A percentile compares a stretch with the other conserved stretches of the same genome.
These are phyloP conservation scores for Phaenicophaeus curvirostris DNA, from an alignment of 2,797 vertebrate genomes.

Conservation along the genomic window DNA sequence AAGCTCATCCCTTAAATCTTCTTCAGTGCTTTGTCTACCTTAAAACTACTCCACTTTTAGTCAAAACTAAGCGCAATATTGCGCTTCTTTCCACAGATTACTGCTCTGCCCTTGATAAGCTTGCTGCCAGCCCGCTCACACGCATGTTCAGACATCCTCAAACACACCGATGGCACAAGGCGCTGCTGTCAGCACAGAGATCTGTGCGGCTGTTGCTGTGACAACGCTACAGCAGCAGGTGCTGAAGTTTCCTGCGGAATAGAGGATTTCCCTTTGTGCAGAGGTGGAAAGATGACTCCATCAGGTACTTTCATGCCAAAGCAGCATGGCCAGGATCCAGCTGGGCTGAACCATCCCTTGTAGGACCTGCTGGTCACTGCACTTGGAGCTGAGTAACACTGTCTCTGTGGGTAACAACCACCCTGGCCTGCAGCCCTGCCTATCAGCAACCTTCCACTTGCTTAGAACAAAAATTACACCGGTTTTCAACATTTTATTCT, in stretches of 20 bases:
- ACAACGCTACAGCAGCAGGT: background rate
- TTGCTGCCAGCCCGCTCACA: background rate
- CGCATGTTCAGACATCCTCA: background rate
- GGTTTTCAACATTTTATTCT: background rate
- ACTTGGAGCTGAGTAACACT: background rate
- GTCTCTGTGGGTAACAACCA: background rate
- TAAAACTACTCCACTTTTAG: background rate
- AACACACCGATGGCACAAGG: fast-evolving
- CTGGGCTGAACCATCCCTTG: background rate
- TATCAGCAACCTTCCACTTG: background rate
- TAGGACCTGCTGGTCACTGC: background rate
- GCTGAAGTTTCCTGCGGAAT: background rate
- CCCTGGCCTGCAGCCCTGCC: background rate
- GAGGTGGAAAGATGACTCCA: background rate
- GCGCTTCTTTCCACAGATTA: background rate
- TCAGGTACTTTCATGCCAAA: background rate
- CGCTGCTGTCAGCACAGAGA: background rate
- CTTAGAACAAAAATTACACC: background rate
- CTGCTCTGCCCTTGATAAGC: background rate
- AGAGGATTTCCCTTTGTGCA: background rate
- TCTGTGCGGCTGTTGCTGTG: background rate
- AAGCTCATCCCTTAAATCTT: background rate
- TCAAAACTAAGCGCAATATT: background rate
- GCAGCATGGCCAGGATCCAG: background rate
- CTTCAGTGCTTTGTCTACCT: background rate